These are phyloP conservation scores for Aleiodes sp. DNA, from an alignment of 1,140 invertebrate genomes.

Conservation along the genomic window DNA sequence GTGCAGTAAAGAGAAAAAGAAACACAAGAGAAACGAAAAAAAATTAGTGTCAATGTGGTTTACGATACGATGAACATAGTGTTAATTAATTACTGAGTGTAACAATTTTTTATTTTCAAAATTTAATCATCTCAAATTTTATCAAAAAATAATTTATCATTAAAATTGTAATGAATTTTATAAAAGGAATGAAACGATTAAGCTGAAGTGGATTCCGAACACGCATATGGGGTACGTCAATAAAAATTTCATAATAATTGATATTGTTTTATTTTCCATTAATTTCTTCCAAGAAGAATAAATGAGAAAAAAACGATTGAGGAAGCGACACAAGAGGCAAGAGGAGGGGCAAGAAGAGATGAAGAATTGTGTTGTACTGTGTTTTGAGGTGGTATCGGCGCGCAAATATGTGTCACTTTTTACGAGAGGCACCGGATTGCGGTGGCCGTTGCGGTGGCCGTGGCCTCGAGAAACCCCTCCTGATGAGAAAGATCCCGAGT, in stretches of 20 bases:
- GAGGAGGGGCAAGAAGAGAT: no score
- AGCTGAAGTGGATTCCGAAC: conserved; percentile 14
- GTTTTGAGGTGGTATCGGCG: conserved; percentile 15
- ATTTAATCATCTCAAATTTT: background rate
- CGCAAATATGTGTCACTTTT: conserved; percentile 37
- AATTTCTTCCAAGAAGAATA: no score
- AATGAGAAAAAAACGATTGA: no score
- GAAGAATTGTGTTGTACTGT: background rate
- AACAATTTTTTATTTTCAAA: background rate
- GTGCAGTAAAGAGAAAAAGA: background rate
- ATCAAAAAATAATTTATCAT: background rate
- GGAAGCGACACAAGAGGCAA: no score
- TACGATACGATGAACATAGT: no score
- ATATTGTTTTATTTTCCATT: no score
- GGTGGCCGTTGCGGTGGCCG: conserved; percentile 35
- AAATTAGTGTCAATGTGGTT: conserved; percentile 6
- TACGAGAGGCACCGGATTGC: conserved; percentile 31
- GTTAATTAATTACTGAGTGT: background rate
- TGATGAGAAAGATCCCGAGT: conserved; percentile 23
- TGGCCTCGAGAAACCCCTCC: conserved; percentile 34
- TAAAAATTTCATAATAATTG: background rate
- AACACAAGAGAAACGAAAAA: background rate
- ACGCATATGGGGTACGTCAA: conserved; percentile 35
- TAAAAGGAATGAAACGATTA: conserved; percentile 26
- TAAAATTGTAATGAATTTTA: conserved; percentile 1